Evolutionary conservation across 2,888 invertebrate species (phyloP).

Genomic region (Prenolepis imparis): DNA sequence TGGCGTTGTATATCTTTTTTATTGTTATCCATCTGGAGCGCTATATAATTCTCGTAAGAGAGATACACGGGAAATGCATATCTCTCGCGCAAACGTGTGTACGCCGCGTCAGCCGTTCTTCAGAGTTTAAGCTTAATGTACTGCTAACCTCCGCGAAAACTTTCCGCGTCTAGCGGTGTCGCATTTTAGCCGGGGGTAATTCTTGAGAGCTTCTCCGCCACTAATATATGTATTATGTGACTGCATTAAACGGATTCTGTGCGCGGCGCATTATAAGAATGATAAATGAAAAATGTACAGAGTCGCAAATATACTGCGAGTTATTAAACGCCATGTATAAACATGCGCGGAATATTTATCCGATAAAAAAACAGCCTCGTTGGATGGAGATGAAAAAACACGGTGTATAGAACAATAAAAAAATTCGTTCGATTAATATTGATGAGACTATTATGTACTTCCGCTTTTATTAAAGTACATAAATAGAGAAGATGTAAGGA

Average conservation of each 20-base stretch:
- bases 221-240: constrained; percentile 54
- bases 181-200: constrained; percentile 45
- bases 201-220: constrained; percentile 36
- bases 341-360: not conserved
- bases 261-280: constrained; percentile 33
- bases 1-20: constrained; percentile 38
- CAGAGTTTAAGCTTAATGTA: constrained; percentile 55
- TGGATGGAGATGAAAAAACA: not conserved
- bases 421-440: constrained; percentile 11
- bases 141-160: constrained; percentile 56
- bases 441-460: not conserved
- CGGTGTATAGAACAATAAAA: not conserved
- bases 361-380: constrained; percentile 24
- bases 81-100: constrained; percentile 45
- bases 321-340: constrained; percentile 17
- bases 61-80: constrained; percentile 50
- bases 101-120: constrained; percentile 49
- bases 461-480: not conserved
- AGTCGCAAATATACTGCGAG: constrained; percentile 10
- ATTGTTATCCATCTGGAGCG: constrained; percentile 42
- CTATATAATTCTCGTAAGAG: constrained; percentile 21
- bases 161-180: constrained; percentile 43
- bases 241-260: constrained; percentile 43
- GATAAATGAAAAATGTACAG: constrained; percentile 36
- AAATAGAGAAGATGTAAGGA: not conserved